Evolutionary conservation across 2,113 vertebrate species (phyloP).

Genomic region (Actenoides lindsayi): DNA sequence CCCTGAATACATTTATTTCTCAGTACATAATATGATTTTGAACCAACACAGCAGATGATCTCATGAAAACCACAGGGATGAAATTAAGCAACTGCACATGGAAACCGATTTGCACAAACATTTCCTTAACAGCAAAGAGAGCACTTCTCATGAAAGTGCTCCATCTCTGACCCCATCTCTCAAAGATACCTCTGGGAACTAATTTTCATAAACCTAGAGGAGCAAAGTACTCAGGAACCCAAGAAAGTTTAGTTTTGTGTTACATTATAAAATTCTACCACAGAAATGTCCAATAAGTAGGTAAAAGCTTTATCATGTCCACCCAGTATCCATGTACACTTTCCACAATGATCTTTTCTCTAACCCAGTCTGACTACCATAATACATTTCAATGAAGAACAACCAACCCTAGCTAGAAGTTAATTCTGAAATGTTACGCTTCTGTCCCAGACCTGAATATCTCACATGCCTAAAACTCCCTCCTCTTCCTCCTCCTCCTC

Average conservation of each 20-base stretch:
- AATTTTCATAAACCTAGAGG: background rate
- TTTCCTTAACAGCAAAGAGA: background rate
- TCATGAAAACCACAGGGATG: constrained; percentile 1
- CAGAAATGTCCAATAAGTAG: background rate
- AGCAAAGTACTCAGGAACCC: background rate
- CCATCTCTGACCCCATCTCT: background rate
- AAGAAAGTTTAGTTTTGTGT: background rate
- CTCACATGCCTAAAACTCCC: background rate
- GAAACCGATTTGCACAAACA: background rate
- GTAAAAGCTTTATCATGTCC: background rate
- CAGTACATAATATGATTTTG: background rate
- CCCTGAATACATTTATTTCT: constrained; percentile 16
- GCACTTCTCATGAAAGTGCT: background rate
- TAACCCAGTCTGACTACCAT: background rate
- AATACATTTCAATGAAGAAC: background rate
- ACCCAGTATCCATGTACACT: background rate
- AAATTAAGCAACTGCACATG: constrained; percentile 8
- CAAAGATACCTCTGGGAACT: background rate
- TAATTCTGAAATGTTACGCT: background rate
- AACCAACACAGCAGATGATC: background rate
- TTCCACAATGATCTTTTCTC: background rate
- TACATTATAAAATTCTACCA: background rate
- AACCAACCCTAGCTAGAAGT: background rate
- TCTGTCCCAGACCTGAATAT: background rate
- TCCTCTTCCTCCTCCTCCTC: accelerated